These are phyloP conservation scores for Nephrotoma appendiculata DNA, from an alignment of 2,888 invertebrate genomes.

Conservation along the genomic window DNA sequence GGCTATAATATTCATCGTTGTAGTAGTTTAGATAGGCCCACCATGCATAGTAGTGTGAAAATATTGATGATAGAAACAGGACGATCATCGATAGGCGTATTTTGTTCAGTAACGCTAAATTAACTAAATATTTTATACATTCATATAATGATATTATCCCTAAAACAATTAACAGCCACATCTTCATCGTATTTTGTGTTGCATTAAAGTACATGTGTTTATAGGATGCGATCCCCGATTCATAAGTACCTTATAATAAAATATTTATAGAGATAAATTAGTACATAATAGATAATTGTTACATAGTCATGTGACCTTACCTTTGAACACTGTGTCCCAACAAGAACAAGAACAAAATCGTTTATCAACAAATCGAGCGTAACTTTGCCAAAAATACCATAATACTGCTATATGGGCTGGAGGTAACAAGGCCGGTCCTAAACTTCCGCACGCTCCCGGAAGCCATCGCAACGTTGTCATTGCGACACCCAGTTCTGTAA, in stretches of 20 bases:
- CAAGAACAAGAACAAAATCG: conserved; percentile 54
- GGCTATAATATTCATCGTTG: conserved; percentile 54
- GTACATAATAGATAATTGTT: neutral
- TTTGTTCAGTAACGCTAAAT: conserved; percentile 35
- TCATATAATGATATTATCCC: conserved; percentile 46
- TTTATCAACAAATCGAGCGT: conserved; percentile 47
- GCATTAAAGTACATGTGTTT: conserved; percentile 59
- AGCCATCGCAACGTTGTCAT: conserved; percentile 21
- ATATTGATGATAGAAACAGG: conserved; percentile 44
- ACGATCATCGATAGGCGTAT: conserved; percentile 45
- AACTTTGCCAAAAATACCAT: conserved; percentile 52
- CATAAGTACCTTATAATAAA: conserved; percentile 40
- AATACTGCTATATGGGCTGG: conserved; percentile 45
- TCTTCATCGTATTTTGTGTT: conserved; percentile 47
- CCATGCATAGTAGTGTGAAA: conserved; percentile 55
- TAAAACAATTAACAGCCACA: conserved; percentile 45
- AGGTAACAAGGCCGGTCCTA: conserved; percentile 39
- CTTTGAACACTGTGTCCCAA: conserved; percentile 66
- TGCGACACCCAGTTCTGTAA: neutral
- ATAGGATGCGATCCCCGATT: conserved; percentile 51
- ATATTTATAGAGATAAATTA: neutral
- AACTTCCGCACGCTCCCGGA: conserved; percentile 29
- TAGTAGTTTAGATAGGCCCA: conserved; percentile 56
- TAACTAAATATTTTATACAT: conserved; percentile 39
- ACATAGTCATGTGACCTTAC: conserved; percentile 23